Evolutionary conservation across 2,797 vertebrate species (phyloP).

Genomic region (Lacerta viridis): DNA sequence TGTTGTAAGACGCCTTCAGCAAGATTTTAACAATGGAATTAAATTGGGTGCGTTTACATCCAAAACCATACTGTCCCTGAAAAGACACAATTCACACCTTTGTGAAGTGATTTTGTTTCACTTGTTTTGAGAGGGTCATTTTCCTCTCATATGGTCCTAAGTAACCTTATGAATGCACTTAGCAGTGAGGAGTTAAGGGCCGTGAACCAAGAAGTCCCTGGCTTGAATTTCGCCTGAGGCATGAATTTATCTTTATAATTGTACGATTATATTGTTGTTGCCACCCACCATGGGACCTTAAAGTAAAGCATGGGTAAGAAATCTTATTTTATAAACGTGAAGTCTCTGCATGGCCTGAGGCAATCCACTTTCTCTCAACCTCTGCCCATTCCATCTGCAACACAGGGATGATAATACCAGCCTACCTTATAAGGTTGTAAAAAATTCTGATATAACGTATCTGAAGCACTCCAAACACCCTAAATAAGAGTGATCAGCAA

Average conservation of each 20-base stretch:
- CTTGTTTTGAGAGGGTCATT: too few relatives aligned
- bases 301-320: too few relatives aligned
- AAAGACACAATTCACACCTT: background rate
- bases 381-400: background rate
- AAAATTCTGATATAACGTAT: background rate
- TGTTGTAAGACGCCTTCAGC: too few relatives aligned
- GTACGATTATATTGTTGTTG: background rate
- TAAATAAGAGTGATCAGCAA: background rate
- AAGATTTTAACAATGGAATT: too few relatives aligned
- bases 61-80: background rate
- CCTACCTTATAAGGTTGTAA: background rate
- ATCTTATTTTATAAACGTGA: too few relatives aligned
- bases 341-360: background rate
- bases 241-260: too few relatives aligned
- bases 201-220: background rate
- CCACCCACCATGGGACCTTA: too few relatives aligned
- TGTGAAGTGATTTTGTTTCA: too few relatives aligned
- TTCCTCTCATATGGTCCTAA: background rate
- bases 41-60: background rate
- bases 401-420: constrained; percentile 4
- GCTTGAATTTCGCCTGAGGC: background rate
- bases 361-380: background rate
- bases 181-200: background rate
- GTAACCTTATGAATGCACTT: background rate
- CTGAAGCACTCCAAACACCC: background rate